Evolutionary conservation across 2,797 vertebrate genomes (phyloP).

Genomic region (Pseudochirops cupreus): DNA sequence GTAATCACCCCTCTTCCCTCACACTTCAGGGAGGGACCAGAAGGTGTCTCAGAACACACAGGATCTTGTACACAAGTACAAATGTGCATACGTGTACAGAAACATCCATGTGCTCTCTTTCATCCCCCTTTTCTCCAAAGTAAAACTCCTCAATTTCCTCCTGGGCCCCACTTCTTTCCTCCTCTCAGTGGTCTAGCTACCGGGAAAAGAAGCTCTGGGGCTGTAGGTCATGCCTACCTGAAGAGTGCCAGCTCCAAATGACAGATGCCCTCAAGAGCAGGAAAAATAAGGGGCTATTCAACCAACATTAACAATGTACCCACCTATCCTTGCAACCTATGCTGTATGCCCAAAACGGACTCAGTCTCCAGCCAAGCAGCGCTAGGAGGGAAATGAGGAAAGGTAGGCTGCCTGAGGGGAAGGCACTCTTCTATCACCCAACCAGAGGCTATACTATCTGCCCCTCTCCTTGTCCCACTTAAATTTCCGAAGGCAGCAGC

Average conservation of each 20-base stretch:
- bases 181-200: neutral
- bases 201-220: neutral
- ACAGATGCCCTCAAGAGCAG: neutral
- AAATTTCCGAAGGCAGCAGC: neutral
- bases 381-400: neutral
- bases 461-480: neutral
- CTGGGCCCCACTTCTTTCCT: neutral
- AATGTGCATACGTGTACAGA: neutral
- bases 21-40: conserved; percentile 64
- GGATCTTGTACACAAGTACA: conserved; percentile 52
- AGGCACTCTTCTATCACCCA: neutral
- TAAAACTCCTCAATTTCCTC: neutral
- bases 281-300: neutral
- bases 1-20: conserved; percentile 4
- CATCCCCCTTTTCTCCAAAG: fast-evolving
- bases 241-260: neutral
- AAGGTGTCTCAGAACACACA: conserved; percentile 44
- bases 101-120: neutral
- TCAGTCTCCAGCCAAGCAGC: neutral
- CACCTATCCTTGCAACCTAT: neutral
- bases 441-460: neutral
- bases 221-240: neutral
- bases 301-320: neutral
- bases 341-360: neutral
- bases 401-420: neutral